A percentile compares a stretch with the other conserved stretches of the same genome.
Evolutionary conservation across 1,140 invertebrate species (phyloP).

Genomic region (Zeugodacus cucurbitae): DNA sequence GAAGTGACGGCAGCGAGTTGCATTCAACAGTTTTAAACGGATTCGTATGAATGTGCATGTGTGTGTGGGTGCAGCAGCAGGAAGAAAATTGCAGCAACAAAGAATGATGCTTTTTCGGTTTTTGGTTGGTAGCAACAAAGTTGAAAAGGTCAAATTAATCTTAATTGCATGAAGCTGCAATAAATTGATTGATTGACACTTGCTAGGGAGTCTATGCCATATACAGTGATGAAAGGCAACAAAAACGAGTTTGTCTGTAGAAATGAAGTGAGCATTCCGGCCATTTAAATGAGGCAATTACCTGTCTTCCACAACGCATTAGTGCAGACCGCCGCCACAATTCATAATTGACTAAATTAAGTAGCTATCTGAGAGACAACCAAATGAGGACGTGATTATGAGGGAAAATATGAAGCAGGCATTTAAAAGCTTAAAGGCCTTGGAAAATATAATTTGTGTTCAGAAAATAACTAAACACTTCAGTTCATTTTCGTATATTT

Average conservation of each 20-base stretch:
- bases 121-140: constrained; percentile 6
- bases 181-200: constrained; percentile 29
- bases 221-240: neutral
- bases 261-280: too few species aligned
- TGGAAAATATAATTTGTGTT: too few species aligned
- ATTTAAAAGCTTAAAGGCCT: too few species aligned
- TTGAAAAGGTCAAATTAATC: constrained; percentile 14
- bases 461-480: too few species aligned
- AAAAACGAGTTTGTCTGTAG: neutral
- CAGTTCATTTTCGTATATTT: too few species aligned
- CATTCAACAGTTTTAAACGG: neutral
- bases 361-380: too few species aligned
- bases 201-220: neutral
- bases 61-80: neutral
- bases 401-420: too few species aligned
- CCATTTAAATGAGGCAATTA: too few species aligned
- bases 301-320: too few species aligned
- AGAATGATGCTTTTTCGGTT: neutral
- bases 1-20: neutral
- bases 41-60: neutral
- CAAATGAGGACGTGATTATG: too few species aligned
- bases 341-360: too few species aligned
- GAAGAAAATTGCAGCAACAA: constrained; percentile 3
- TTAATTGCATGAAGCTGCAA: neutral
- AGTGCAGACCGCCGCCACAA: too few species aligned